A percentile compares a stretch with the other conserved stretches of the same genome.
Evolutionary conservation across 2,113 vertebrate genomes (phyloP).

Genomic region (Pollachius pollachius): DNA sequence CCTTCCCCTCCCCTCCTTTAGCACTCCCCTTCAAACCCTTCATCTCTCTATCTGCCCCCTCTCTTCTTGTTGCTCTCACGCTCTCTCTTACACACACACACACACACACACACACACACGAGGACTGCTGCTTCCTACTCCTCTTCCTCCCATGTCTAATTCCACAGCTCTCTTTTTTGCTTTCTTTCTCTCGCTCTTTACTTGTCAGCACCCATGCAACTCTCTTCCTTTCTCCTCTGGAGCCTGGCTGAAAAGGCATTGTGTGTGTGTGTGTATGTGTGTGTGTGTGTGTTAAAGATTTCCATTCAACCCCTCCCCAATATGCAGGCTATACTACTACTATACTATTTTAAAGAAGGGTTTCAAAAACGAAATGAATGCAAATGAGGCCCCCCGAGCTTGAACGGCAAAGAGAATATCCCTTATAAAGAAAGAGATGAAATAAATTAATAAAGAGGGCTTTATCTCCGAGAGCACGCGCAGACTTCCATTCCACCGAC

Average conservation of each 20-base stretch:
- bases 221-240: neutral
- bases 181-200: slow-evolving; percentile 15
- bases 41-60: slow-evolving; percentile 33
- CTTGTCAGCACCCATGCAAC: neutral
- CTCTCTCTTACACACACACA: slow-evolving; percentile 18
- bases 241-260: neutral
- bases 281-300: neutral
- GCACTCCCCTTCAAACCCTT: neutral
- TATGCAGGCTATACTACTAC: neutral
- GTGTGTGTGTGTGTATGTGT: neutral
- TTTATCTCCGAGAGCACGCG: no score
- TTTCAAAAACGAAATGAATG: neutral
- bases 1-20: neutral
- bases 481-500: no score
- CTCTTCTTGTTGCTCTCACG: slow-evolving; percentile 19
- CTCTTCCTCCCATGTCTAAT: slow-evolving; percentile 26
- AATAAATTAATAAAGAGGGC: no score
- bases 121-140: slow-evolving; percentile 22
- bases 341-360: neutral
- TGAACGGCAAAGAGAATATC: no score
- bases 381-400: no score
- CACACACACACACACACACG: slow-evolving; percentile 6
- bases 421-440: no score
- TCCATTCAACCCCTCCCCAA: neutral
- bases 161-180: neutral